Base-by-base conservation (phyloP, 2,888 invertebrate genomes). In the Girardia tigrina region DNA sequence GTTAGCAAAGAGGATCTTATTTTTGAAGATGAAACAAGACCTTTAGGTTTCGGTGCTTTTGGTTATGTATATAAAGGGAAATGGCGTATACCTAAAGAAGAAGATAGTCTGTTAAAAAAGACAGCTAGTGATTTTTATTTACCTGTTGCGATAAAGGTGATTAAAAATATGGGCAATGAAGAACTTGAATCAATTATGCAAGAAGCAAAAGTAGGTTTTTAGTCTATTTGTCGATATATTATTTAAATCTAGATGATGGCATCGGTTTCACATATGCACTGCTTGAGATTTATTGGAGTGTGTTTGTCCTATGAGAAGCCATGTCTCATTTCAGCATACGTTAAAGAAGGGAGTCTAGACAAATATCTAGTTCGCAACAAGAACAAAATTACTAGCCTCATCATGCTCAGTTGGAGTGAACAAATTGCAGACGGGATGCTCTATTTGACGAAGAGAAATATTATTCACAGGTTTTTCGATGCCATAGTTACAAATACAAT, bases 361-460 rank as follows among this genome's bases (percentile, higher is more conserved):
- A 29, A 71, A 20, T 77, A 77, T 70, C 28, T 77, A 1, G 23
- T 16, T 23, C 27, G 36, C 6, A 23, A 77, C 26, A 28, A 29
- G 29, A 23, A 71, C 1, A 26, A 76, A n/a, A 29, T 77, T 1
- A 42, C 28, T n/a, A 70, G 76, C 69, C 28, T 76, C 16, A 70
- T 27, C 29, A 29, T 77, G 77, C 76, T 77, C 23, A 36, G 29
- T 85, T 97, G 95, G 85, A 91, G 94, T 42, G 89, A 91, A 82
- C 94, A 95, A 86, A 93, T 95, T 74, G 92, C 92, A 85, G 91
- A 92, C 86, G 98, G 97, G 74, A 98, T 98, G 97, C 90, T 90
- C 83, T 98, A 97, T 86, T 87, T 98, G 79, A 95, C 95, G 86
- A 90, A 89, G 78, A 94, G 94, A 86, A 88, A 95, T 84, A 88